These are phyloP conservation scores for Trichogramma dendrolimi DNA, from an alignment of 2,888 invertebrate genomes.

Conservation along the genomic window DNA sequence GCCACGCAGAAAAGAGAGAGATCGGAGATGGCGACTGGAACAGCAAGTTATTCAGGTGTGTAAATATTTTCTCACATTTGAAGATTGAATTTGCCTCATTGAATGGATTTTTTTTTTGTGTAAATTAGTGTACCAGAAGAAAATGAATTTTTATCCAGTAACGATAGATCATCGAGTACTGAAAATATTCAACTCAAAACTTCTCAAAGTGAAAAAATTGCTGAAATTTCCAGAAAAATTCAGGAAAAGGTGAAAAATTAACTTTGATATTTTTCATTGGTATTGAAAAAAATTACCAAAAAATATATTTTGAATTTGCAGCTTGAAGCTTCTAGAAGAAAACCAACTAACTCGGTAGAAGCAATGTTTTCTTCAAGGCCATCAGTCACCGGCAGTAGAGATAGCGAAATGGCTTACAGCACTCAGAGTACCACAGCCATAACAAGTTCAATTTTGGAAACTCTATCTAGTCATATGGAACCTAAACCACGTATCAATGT, in stretches of 20 bases:
- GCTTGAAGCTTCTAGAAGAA: conserved; percentile 40
- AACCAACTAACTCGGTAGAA: conserved; percentile 47
- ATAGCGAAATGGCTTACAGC: conserved; percentile 15
- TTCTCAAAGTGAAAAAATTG: conserved; percentile 57
- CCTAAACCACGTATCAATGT: conserved; percentile 8
- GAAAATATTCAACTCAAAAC: conserved; percentile 52
- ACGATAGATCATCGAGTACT: conserved; percentile 30
- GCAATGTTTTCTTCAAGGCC: conserved; percentile 41
- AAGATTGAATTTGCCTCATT: not conserved
- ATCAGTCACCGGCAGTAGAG: conserved; percentile 5
- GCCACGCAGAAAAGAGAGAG: conserved; percentile 39
- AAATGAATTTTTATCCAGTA: conserved; percentile 41
- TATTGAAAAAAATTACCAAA: not conserved
- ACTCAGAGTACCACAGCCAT: conserved; percentile 22
- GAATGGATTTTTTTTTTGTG: conserved; percentile 6
- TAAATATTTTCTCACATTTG: not conserved
- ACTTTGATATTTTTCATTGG: conserved; percentile 1
- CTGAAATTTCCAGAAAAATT: conserved; percentile 57
- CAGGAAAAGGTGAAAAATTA: conserved; percentile 54
- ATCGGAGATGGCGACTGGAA: conserved; percentile 57
- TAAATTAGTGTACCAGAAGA: conserved; percentile 54
- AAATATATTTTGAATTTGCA: conserved; percentile 27
- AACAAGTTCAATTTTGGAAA: conserved; percentile 27
- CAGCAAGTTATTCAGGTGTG: conserved; percentile 24
- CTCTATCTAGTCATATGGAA: conserved; percentile 22